Percentiles rank a stretch among this genome's conserved stretches.
phyloP scores from a whole-genome alignment of 2,113 vertebrate species.

The Colossoma macropomum region DNA sequence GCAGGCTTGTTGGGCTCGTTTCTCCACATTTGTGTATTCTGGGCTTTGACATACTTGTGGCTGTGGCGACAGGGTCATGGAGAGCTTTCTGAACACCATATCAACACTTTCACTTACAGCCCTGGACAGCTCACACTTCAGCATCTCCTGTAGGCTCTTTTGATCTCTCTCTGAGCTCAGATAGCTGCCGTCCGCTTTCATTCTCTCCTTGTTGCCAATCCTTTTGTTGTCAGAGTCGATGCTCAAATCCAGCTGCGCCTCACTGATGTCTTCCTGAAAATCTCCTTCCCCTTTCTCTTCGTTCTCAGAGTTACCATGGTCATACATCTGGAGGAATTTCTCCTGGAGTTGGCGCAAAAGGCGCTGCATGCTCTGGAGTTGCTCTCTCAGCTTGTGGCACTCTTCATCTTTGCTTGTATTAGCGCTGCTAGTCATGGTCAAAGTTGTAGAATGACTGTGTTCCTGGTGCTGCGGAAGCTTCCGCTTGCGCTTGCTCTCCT shows the following conservation, averaged over 20 bases:
- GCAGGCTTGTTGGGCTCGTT: constrained; percentile 60
- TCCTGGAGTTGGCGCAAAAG: constrained; percentile 86
- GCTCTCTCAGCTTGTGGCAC: constrained; percentile 84
- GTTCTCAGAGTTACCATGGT: constrained; percentile 66
- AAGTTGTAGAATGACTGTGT: constrained; percentile 34
- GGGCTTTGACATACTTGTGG: constrained; percentile 65
- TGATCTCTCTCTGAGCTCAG: constrained; percentile 65
- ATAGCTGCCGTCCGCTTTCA: constrained; percentile 47
- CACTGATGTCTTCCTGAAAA: constrained; percentile 38
- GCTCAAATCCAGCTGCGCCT: constrained; percentile 58
- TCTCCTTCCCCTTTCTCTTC: constrained; percentile 48
- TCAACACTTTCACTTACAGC: constrained; percentile 86
- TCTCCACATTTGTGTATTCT: constrained; percentile 59
- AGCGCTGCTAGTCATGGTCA: constrained; percentile 45
- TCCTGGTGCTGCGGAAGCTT: constrained; percentile 82
- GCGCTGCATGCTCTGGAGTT: constrained; percentile 86
- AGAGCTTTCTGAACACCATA: constrained; percentile 80
- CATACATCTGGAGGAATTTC: constrained; percentile 81
- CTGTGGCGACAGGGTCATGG: constrained; percentile 62
- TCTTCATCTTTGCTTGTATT: constrained; percentile 71
- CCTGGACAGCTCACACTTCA: constrained; percentile 85
- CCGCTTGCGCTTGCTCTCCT: constrained; percentile 86
- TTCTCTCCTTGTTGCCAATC: constrained; percentile 54
- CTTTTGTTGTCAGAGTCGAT: constrained; percentile 53
- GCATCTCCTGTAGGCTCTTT: constrained; percentile 77